Conservation (phyloP, 1,140 invertebrate species). For the Drosophila murphyi region DNA sequence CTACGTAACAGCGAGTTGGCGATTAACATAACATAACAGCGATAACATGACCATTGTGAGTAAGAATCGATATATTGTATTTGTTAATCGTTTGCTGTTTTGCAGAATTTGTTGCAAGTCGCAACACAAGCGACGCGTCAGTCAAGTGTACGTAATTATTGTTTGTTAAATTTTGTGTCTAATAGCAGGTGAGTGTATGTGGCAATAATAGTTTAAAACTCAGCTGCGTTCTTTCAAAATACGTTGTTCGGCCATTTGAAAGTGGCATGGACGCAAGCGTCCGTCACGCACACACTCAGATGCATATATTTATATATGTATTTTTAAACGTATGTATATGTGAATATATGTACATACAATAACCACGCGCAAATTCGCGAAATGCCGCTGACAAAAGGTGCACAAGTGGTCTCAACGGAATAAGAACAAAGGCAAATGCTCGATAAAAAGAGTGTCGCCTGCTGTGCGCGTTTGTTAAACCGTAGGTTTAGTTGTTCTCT, state of each 20-base stretch:
- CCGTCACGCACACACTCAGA: not conserved
- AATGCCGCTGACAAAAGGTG: constrained; percentile 5
- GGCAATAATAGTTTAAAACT: no score
- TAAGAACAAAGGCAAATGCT: not conserved
- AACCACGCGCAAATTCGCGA: constrained; percentile 37
- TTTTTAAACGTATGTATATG: constrained; percentile 5
- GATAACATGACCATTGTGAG: constrained; percentile 29
- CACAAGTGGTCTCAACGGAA: not conserved
- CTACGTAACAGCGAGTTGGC: not conserved
- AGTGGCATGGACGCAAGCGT: no score
- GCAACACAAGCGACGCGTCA: no score
- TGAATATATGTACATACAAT: no score
- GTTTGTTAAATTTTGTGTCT: no score
- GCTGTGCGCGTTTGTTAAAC: not conserved
- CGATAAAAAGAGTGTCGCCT: not conserved
- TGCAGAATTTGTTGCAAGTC: not conserved
- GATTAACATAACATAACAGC: not conserved
- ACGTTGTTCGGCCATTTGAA: no score
- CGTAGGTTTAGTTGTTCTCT: not conserved
- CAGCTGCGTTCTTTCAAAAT: no score
- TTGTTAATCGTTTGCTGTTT: constrained; percentile 18
- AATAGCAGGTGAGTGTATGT: no score
- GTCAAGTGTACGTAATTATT: no score
- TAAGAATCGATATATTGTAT: not conserved
- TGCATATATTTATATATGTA: constrained; percentile 6